Conservation (phyloP, 35 echinoderm and acorn worm genomes). For the Amphiura filiformis region DNA sequence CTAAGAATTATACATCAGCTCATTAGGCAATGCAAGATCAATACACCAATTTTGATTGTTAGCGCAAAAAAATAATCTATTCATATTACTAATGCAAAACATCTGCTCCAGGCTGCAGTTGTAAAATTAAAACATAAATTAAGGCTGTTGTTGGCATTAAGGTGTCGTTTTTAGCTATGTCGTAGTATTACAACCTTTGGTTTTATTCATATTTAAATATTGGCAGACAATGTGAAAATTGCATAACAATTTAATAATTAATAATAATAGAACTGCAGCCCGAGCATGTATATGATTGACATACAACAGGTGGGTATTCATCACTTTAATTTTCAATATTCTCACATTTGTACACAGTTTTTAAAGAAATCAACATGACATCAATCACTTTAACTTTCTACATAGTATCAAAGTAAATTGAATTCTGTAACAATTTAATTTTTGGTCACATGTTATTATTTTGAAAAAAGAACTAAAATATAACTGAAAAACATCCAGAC, state of each 20-base stretch:
- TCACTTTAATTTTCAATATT: neutral
- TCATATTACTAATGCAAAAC: neutral
- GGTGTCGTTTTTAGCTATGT: neutral
- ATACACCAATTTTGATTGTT: conserved; percentile 9
- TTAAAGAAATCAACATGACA: neutral
- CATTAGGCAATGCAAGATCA: neutral
- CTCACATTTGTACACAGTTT: neutral
- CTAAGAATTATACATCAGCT: neutral
- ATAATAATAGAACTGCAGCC: conserved; percentile 6
- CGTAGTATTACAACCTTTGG: neutral
- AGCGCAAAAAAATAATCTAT: neutral
- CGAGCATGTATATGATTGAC: neutral
- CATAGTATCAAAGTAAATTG: neutral
- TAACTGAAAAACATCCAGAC: neutral
- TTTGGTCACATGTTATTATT: neutral
- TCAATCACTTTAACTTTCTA: too few relatives aligned
- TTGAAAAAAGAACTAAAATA: too few relatives aligned
- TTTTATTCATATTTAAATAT: neutral
- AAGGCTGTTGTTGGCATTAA: neutral
- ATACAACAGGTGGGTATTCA: neutral
- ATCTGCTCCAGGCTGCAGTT: neutral
- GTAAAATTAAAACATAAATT: neutral
- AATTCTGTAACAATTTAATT: neutral
- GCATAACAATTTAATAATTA: neutral
- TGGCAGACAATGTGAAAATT: neutral